These are phyloP conservation scores for Xanthorhoe spadicearia DNA, from an alignment of 2,888 invertebrate species.

Conservation along the genomic window DNA sequence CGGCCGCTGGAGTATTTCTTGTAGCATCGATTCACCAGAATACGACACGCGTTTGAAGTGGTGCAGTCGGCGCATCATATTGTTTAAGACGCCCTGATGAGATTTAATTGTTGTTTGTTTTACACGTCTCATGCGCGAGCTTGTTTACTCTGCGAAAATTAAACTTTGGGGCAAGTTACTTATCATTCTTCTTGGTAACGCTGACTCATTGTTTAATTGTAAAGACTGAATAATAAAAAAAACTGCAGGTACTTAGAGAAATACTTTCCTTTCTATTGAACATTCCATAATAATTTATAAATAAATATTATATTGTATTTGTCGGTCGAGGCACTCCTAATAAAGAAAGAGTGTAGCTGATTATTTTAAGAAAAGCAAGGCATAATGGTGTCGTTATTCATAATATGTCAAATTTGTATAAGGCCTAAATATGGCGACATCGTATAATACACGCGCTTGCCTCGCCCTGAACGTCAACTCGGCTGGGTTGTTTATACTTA, in stretches of 20 bases:
- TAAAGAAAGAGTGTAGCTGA: constrained; percentile 1
- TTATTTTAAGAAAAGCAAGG: constrained; percentile 6
- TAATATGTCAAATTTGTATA: constrained; percentile 13
- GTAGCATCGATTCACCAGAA: constrained; percentile 45
- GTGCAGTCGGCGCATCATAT: constrained; percentile 53
- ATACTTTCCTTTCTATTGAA: neutral
- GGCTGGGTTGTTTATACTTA: constrained; percentile 61
- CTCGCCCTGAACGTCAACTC: constrained; percentile 55
- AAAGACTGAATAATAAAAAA: constrained; percentile 27
- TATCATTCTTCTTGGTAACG: constrained; percentile 44
- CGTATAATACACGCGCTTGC: constrained; percentile 38
- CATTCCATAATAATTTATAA: neutral
- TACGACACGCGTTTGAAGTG: constrained; percentile 55
- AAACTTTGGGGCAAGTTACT: constrained; percentile 46
- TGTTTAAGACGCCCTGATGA: constrained; percentile 56
- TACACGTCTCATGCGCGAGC: constrained; percentile 51
- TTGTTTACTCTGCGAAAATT: constrained; percentile 56
- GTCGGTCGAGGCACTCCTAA: constrained; percentile 3
- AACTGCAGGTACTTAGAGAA: neutral
- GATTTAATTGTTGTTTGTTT: constrained; percentile 70
- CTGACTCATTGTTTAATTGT: constrained; percentile 47
- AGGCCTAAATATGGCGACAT: constrained; percentile 20
- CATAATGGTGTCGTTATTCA: constrained; percentile 7
- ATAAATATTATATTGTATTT: neutral
- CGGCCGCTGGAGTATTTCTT: constrained; percentile 50